phyloP scores from a whole-genome alignment of 2,888 invertebrate species.

The Orgyia antiqua region DNA sequence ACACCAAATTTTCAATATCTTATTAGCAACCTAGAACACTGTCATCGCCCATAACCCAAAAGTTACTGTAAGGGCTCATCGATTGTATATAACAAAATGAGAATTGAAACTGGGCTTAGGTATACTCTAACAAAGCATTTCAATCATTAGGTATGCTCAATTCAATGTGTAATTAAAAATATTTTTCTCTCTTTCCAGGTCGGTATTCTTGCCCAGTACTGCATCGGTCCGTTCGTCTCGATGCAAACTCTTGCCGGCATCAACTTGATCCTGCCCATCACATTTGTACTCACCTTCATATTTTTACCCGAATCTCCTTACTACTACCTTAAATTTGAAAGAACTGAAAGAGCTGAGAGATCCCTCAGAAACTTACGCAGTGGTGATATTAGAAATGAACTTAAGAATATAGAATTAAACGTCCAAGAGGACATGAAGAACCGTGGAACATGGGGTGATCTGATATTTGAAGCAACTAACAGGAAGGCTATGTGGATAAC shows the following conservation, averaged over 20 bases:
- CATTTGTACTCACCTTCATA: constrained; percentile 75
- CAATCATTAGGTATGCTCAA: too few species aligned
- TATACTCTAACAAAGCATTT: too few species aligned
- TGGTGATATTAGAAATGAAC: constrained; percentile 70
- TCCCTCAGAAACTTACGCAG: constrained; percentile 79
- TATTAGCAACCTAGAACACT: too few species aligned
- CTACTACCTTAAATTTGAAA: constrained; percentile 72
- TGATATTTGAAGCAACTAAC: constrained; percentile 74
- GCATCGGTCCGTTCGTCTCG: constrained; percentile 77
- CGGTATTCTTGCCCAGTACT: constrained; percentile 80
- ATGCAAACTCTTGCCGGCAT: constrained; percentile 74
- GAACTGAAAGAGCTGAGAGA: constrained; percentile 74
- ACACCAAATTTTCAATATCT: too few species aligned
- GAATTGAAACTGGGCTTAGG: too few species aligned
- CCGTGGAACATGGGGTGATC: constrained; percentile 68
- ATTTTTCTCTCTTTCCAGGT: constrained; percentile 53
- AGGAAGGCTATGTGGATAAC: constrained; percentile 81
- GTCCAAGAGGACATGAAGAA: constrained; percentile 75
- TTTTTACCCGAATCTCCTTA: constrained; percentile 85
- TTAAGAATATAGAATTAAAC: constrained; percentile 75
- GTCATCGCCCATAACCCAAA: too few species aligned
- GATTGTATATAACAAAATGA: too few species aligned
- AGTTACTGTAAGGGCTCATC: too few species aligned
- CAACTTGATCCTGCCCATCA: constrained; percentile 75
- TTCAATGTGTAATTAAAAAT: constrained; percentile 1